Conservation (phyloP, 2,113 vertebrate species). For the Varanus salvator region DNA sequence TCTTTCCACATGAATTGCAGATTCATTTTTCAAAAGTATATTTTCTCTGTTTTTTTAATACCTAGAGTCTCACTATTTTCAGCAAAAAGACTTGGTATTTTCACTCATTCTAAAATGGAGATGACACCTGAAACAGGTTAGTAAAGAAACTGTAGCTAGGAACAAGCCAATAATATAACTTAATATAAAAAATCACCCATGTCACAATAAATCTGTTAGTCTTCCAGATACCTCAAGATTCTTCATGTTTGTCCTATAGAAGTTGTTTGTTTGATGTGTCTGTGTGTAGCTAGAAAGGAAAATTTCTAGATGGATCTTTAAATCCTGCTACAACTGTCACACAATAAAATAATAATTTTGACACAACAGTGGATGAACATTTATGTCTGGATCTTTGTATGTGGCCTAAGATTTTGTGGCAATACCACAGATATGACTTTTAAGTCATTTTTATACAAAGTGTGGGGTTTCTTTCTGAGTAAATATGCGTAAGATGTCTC, state of each 20-base stretch:
- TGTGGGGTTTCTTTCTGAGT: background rate
- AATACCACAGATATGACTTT: background rate
- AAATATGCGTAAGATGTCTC: background rate
- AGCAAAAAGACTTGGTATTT: constrained; percentile 87
- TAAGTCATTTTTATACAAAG: background rate
- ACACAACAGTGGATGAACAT: too few species aligned
- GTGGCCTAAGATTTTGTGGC: background rate
- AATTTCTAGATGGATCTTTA: background rate
- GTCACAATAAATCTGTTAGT: background rate
- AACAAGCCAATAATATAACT: background rate
- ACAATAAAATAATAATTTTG: background rate
- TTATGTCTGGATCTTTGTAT: background rate
- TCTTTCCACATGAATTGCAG: background rate
- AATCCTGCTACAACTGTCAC: background rate
- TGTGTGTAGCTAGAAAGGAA: background rate
- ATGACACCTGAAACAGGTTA: constrained; percentile 74
- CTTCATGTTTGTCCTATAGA: constrained; percentile 8
- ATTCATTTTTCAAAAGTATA: background rate
- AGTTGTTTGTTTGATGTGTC: background rate
- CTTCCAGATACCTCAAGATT: background rate
- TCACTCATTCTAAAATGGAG: constrained; percentile 73
- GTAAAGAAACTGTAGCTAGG: constrained; percentile 53
- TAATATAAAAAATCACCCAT: background rate
- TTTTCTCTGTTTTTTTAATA: constrained; percentile 59
- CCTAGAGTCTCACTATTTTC: constrained; percentile 75